Conservation (phyloP, 92 coral and sea anemone species). For the Phenganax subtilis region DNA sequence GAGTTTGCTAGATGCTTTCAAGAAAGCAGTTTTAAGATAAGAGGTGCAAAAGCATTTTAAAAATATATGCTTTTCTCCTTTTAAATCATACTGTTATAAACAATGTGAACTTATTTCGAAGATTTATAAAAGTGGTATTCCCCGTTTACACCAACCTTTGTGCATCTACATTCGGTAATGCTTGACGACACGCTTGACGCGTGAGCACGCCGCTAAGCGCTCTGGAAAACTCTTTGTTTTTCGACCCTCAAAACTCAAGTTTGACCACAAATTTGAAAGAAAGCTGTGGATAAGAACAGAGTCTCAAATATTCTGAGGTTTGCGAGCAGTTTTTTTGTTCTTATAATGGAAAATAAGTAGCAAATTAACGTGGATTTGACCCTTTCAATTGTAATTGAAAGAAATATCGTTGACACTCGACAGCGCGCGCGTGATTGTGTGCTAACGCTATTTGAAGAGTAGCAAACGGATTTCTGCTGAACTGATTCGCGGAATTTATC, state of each 20-base stretch:
- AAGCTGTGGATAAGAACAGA: neutral
- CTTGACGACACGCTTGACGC: neutral
- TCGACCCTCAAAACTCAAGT: neutral
- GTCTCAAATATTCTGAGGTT: neutral
- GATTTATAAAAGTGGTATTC: too few relatives aligned
- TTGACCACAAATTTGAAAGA: neutral
- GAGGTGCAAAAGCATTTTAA: too few relatives aligned
- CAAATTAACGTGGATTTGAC: neutral
- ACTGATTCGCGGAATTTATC: neutral
- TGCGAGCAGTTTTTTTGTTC: neutral
- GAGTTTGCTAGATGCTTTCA: too few relatives aligned
- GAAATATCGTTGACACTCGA: neutral
- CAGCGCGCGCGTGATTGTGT: neutral
- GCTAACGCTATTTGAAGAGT: neutral
- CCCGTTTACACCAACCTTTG: too few relatives aligned
- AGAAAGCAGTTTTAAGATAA: too few relatives aligned
- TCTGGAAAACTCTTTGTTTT: neutral
- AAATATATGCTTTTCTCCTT: too few relatives aligned
- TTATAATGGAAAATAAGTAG: neutral
- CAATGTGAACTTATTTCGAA: too few relatives aligned
- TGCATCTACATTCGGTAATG: too few relatives aligned
- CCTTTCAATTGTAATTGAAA: neutral
- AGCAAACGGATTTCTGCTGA: neutral
- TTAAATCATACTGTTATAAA: too few relatives aligned
- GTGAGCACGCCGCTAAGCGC: neutral